phyloP scores from a whole-genome alignment of 2,113 vertebrate genomes.

The Ondatra zibethicus region DNA sequence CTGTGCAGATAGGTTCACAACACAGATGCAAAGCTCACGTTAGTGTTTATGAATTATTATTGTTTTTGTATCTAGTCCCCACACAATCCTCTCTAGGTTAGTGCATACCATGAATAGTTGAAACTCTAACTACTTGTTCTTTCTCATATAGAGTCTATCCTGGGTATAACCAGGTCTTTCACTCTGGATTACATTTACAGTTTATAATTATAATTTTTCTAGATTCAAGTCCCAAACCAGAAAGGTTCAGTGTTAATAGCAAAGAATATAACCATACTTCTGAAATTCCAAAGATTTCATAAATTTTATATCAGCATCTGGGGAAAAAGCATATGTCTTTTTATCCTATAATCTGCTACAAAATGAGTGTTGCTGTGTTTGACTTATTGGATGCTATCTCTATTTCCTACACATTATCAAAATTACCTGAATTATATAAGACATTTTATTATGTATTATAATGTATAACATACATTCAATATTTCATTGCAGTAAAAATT shows the following conservation, averaged over 20 bases:
- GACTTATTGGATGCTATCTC: not conserved
- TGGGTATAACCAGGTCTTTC: not conserved
- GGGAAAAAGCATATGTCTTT: not conserved
- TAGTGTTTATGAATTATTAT: not conserved
- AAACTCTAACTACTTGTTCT: not conserved
- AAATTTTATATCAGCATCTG: not conserved
- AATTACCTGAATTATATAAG: not conserved
- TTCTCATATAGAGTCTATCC: not conserved
- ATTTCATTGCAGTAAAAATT: not conserved
- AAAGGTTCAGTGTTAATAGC: too few species aligned
- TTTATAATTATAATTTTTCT: too few species aligned
- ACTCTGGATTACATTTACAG: not conserved
- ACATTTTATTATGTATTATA: too few species aligned
- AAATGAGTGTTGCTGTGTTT: not conserved
- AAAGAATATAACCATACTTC: not conserved
- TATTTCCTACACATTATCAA: not conserved
- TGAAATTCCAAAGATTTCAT: not conserved
- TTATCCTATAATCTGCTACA: not conserved
- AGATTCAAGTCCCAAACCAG: not conserved
- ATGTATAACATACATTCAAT: too few species aligned
- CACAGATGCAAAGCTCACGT: not conserved
- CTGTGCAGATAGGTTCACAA: too few species aligned
- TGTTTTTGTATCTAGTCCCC: accelerated
- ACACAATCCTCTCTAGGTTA: not conserved
- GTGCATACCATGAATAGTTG: accelerated